phyloP scores from a whole-genome alignment of 2,797 vertebrate species.

The Phaenicophaeus curvirostris region DNA sequence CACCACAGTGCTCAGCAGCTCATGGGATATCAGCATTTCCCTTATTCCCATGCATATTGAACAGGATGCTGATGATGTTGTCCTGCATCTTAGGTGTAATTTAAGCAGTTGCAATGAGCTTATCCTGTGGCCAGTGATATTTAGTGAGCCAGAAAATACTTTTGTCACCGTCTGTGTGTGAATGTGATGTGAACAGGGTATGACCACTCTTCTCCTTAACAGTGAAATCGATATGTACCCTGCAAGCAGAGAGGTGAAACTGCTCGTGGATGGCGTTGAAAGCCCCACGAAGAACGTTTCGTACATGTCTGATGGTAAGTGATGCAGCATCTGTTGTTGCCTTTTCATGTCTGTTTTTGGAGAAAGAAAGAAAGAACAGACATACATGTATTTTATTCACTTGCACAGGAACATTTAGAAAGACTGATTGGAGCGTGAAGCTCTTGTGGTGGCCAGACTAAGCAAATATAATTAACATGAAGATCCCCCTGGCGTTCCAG shows the following conservation, averaged over 20 bases:
- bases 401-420: not conserved
- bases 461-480: not conserved
- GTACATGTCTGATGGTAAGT: conserved; percentile 63
- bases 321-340: not conserved
- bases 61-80: not conserved
- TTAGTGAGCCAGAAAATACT: not conserved
- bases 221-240: conserved; percentile 79
- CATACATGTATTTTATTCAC: not conserved
- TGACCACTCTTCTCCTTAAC: not conserved
- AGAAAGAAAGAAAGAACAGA: not conserved
- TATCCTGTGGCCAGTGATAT: not conserved
- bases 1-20: not conserved
- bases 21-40: not conserved
- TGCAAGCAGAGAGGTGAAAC: not conserved
- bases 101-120: not conserved
- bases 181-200: not conserved
- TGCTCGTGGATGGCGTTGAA: conserved; percentile 76
- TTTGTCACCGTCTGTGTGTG: not conserved
- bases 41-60: not conserved
- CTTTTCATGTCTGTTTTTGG: not conserved
- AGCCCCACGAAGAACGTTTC: conserved; percentile 62
- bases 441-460: not conserved
- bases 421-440: not conserved
- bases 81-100: not conserved
- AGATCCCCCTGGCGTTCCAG: not conserved